Conservation (phyloP, 2,888 invertebrate genomes). For the Carabus problematicus region DNA sequence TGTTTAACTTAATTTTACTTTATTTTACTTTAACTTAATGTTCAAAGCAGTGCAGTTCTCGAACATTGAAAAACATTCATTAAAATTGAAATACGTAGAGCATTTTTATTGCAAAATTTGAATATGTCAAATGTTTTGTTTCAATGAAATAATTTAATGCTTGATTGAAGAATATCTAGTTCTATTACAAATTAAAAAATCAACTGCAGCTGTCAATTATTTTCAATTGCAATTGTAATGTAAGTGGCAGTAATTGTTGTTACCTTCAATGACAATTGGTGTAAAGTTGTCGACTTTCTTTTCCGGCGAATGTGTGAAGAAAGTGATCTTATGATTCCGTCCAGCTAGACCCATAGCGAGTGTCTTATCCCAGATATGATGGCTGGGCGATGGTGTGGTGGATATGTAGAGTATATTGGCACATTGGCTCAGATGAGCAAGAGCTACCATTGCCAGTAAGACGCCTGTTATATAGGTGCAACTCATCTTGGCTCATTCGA, state of each 20-base stretch:
- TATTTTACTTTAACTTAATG: no score
- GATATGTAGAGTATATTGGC: slow-evolving; percentile 44
- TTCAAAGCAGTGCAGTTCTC: no score
- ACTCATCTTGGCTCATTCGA: no score
- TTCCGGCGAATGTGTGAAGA: slow-evolving; percentile 41
- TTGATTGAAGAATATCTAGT: no score
- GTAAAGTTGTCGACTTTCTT: slow-evolving; percentile 43
- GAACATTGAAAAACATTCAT: no score
- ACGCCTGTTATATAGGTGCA: no score
- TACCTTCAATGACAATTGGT: slow-evolving; percentile 46
- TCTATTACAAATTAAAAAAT: no score
- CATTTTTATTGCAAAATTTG: not conserved
- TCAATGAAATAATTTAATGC: no score
- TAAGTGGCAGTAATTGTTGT: not conserved
- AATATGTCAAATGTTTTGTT: not conserved
- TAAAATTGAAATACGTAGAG: not conserved
- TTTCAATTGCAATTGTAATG: no score
- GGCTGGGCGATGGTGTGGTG: slow-evolving; percentile 44
- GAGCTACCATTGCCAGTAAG: no score
- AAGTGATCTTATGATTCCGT: slow-evolving; percentile 45
- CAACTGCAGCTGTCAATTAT: no score
- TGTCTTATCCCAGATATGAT: slow-evolving; percentile 44
- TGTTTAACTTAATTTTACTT: not conserved
- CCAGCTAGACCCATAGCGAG: slow-evolving; percentile 42
- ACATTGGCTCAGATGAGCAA: no score